Base-by-base conservation (phyloP, 2,888 invertebrate species). In the Tipula lateralis region DNA sequence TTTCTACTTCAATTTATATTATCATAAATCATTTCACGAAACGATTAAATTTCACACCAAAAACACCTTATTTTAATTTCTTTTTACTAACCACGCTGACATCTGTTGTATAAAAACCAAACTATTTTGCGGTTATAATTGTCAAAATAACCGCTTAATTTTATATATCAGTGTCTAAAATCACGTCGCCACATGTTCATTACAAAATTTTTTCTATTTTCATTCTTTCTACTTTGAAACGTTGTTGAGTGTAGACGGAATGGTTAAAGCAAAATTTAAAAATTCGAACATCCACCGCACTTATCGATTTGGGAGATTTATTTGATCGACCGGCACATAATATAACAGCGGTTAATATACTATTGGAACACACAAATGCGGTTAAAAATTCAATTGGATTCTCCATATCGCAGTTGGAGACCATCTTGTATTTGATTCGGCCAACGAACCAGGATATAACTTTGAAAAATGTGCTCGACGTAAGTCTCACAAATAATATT, bases 271-370 rank as follows among this genome's bases (percentile, higher is more conserved):
- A 92, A 87, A 95, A 95, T 87, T 92, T 96, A 89, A 93, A 94
- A 85, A 93, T 94, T 5, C 92, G 95, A 87, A 92, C 93, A 29
- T 93, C 94, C 39, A 90, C 34, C 29, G 84, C 44, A 7, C 24
- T 95, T 84, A 93, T 93, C 0, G 92, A 94, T 19, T 91, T 96
- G 84, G 93, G 93, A 85, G 95, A 95, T 88, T 93, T 94, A 84
- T 93, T 96, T 88, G 95, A 96, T 90, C 93, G 93, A 86, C 94
- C 94, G n/a, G 93, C 94, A 83, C 92, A 93, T 87, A 96, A 96
- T 90, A 94, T 94, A 89, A 95, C 96, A 0, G 94, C 95, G 84
- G 92, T 95, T 81, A 94, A 93, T 85, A 92, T 93, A 86, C 91
- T 96, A 86, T 91, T 95, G 86, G 92, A 93, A 19, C 94, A 94